These are phyloP conservation scores for Halesus radiatus DNA, from an alignment of 1,140 invertebrate genomes.

Conservation along the genomic window DNA sequence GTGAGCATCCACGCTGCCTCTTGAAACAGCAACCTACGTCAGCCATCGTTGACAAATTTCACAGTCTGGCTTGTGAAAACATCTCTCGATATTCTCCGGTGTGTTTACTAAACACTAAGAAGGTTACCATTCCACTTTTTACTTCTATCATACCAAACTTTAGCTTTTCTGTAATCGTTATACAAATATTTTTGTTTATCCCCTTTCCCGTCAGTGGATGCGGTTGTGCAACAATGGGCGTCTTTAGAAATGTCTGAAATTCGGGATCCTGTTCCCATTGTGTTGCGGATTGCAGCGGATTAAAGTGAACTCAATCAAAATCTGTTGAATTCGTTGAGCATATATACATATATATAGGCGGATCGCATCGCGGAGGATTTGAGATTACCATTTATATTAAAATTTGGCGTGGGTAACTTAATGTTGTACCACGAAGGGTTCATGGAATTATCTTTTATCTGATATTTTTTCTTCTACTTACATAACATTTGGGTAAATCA, in stretches of 20 bases:
- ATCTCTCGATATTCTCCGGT: conserved; percentile 14
- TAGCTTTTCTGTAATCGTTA: conserved; percentile 23
- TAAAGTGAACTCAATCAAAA: conserved; percentile 50
- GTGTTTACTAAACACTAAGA: conserved; percentile 37
- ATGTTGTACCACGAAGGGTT: neutral
- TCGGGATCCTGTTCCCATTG: conserved; percentile 17
- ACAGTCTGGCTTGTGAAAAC: conserved; percentile 53
- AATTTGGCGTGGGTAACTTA: conserved; percentile 12
- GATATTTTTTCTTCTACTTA: too few species aligned
- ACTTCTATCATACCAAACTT: conserved; percentile 7
- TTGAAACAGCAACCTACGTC: neutral
- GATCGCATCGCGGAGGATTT: conserved; percentile 46
- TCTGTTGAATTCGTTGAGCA: conserved; percentile 23
- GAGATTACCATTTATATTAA: conserved; percentile 42
- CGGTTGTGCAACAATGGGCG: conserved; percentile 37
- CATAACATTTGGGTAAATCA: too few species aligned
- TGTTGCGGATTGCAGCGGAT: conserved; percentile 47
- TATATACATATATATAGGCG: conserved; percentile 29
- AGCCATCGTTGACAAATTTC: conserved; percentile 50
- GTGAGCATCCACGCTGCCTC: conserved; percentile 28
- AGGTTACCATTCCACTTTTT: conserved; percentile 14
- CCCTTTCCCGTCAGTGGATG: conserved; percentile 22
- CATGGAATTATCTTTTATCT: too few species aligned
- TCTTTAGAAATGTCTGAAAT: conserved; percentile 25
- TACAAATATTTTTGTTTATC: conserved; percentile 46